These are phyloP conservation scores for Pyxicephalus adspersus DNA, from an alignment of 2,113 vertebrate genomes.

Conservation along the genomic window DNA sequence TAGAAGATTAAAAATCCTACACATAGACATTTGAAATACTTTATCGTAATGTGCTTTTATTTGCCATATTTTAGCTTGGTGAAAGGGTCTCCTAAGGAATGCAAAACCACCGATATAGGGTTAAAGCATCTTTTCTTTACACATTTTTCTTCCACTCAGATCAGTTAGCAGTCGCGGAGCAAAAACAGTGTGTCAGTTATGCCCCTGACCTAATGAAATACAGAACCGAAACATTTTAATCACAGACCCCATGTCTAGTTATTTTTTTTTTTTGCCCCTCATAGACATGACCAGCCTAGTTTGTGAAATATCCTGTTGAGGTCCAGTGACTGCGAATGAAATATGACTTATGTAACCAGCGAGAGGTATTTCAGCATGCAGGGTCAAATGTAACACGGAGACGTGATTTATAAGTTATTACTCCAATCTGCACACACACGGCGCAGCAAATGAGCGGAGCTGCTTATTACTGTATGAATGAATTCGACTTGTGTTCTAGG, in stretches of 20 bases:
- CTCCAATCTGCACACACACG: background rate
- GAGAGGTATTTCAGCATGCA: slow-evolving; percentile 59
- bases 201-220: background rate
- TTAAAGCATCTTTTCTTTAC: too few species aligned
- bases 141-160: too few species aligned
- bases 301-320: slow-evolving; percentile 36
- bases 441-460: slow-evolving; percentile 11
- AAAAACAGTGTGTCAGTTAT: too few species aligned
- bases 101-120: too few species aligned
- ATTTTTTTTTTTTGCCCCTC: too few species aligned
- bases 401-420: slow-evolving; percentile 58
- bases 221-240: background rate
- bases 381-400: slow-evolving; percentile 61
- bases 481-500: slow-evolving; percentile 49
- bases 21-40: too few species aligned
- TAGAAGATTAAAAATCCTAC: too few species aligned
- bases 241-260: background rate
- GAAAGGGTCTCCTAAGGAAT: too few species aligned
- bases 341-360: slow-evolving; percentile 61
- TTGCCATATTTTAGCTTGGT: too few species aligned
- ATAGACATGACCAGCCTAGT: background rate
- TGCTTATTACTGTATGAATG: slow-evolving; percentile 39
- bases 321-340: slow-evolving; percentile 35
- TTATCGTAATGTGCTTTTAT: too few species aligned
- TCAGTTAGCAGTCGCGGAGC: too few species aligned